phyloP scores from a whole-genome alignment of 2,797 vertebrate genomes.

The Chromobotia macracanthus region DNA sequence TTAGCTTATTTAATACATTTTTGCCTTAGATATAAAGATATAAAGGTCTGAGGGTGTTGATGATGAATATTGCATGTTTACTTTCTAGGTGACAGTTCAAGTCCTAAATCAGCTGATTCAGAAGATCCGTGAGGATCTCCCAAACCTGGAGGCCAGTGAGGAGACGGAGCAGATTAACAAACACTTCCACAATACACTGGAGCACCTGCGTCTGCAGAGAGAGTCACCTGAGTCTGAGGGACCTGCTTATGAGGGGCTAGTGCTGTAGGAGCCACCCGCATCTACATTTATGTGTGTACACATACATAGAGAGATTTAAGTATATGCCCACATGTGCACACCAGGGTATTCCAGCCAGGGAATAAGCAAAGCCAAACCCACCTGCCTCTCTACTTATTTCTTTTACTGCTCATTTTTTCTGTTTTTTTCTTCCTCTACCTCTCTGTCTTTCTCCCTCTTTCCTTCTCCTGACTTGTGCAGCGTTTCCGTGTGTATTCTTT shows the following conservation, averaged over 20 bases:
- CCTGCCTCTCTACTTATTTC: slow-evolving; percentile 28
- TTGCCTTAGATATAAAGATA: no score
- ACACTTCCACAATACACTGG: slow-evolving; percentile 98
- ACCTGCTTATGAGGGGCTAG: slow-evolving; percentile 93
- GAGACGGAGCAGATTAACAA: slow-evolving; percentile 99
- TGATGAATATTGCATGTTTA: neutral
- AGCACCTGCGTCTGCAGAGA: slow-evolving; percentile 93
- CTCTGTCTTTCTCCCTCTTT: slow-evolving; percentile 54
- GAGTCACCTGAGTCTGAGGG: slow-evolving; percentile 94
- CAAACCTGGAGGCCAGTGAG: slow-evolving; percentile 94
- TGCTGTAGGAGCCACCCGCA: slow-evolving; percentile 78
- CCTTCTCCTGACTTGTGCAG: slow-evolving; percentile 36
- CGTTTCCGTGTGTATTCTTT: slow-evolving; percentile 75
- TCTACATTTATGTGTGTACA: slow-evolving; percentile 52
- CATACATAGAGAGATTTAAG: slow-evolving; percentile 51
- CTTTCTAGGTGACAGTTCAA: slow-evolving; percentile 90
- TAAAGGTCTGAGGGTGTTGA: neutral
- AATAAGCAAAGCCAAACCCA: slow-evolving; percentile 43
- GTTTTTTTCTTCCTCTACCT: slow-evolving; percentile 22
- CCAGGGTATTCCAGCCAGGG: slow-evolving; percentile 61
- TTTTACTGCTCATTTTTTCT: slow-evolving; percentile 29
- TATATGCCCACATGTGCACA: slow-evolving; percentile 46
- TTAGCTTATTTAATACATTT: no score
- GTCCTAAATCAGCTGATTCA: slow-evolving; percentile 98
- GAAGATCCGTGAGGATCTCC: slow-evolving; percentile 97